Evolutionary conservation across 2,888 invertebrate genomes (phyloP).

Genomic region (Oligia latruncula): DNA sequence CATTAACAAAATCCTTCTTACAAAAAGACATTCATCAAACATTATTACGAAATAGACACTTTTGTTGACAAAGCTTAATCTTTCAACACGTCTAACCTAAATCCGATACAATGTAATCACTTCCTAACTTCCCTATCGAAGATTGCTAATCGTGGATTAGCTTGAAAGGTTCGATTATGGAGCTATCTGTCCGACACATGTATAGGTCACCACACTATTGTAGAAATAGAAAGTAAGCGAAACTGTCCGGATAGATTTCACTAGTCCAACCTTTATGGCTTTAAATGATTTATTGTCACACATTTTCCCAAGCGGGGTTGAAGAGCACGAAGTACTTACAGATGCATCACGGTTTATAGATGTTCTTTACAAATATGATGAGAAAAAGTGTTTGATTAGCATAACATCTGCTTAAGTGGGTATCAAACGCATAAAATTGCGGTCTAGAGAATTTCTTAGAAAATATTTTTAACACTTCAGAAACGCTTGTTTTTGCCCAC

Average conservation of each 20-base stretch:
- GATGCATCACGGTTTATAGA: constrained; percentile 6
- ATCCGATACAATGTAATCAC: constrained; percentile 54
- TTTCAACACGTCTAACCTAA: constrained; percentile 48
- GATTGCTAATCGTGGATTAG: constrained; percentile 63
- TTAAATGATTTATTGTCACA: constrained; percentile 46
- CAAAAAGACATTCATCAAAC: constrained; percentile 25
- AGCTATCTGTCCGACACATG: constrained; percentile 14
- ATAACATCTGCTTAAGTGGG: not conserved
- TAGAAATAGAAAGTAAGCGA: constrained; percentile 57
- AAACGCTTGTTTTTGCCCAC: not conserved
- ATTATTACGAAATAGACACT: constrained; percentile 42
- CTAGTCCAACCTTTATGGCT: constrained; percentile 17
- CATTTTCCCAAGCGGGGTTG: constrained; percentile 46
- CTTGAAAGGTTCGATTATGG: constrained; percentile 46
- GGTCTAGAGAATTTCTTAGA: not conserved
- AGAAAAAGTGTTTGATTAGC: not conserved
- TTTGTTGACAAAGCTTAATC: constrained; percentile 53
- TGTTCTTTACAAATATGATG: not conserved
- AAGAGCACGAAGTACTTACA: constrained; percentile 9
- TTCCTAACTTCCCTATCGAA: constrained; percentile 60
- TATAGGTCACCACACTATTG: constrained; percentile 43
- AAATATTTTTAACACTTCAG: not conserved
- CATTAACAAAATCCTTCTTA: constrained; percentile 27
- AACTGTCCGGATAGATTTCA: constrained; percentile 41
- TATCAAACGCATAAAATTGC: not conserved